A percentile compares a stretch with the other conserved stretches of the same genome.
Conservation (phyloP, 2,113 vertebrate species). For the Paracanthobrama guichenoti region DNA sequence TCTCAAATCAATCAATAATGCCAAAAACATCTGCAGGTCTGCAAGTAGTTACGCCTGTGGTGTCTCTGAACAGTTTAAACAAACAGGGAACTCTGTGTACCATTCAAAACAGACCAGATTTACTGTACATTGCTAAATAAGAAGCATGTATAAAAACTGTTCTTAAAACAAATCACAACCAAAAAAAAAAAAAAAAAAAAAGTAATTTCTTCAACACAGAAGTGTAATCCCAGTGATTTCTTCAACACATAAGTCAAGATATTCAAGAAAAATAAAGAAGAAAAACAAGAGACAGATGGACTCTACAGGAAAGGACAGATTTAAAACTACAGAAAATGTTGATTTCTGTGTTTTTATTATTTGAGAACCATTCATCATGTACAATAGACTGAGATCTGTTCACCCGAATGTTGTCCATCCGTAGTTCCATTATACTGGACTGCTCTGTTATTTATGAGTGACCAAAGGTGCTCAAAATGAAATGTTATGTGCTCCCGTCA, state of each 20-base stretch:
- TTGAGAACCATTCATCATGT: constrained; percentile 3
- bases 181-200: constrained; percentile 43
- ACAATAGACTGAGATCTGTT: neutral
- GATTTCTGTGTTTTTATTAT: too few species aligned
- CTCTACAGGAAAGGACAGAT: constrained; percentile 47
- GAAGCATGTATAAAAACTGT: constrained; percentile 53
- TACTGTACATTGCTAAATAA: constrained; percentile 13
- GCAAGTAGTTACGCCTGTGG: neutral
- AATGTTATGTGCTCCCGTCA: neutral
- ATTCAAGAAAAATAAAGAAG: neutral
- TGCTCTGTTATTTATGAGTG: neutral
- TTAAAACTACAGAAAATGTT: constrained; percentile 47
- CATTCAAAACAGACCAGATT: constrained; percentile 15
- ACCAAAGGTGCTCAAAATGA: neutral
- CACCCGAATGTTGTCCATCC: neutral
- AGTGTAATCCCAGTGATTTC: constrained; percentile 67
- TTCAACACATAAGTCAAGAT: constrained; percentile 51
- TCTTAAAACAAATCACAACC: constrained; percentile 67
- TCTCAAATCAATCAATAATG: too few species aligned
- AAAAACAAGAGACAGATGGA: constrained; percentile 25
- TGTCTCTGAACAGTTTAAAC: neutral
- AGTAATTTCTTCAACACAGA: constrained; percentile 62
- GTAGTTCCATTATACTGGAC: neutral
- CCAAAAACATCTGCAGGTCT: too few species aligned
- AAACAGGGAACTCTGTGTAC: constrained; percentile 9